Base-by-base conservation (phyloP, 1,140 invertebrate genomes). In the Dendroctonus ponderosae region DNA sequence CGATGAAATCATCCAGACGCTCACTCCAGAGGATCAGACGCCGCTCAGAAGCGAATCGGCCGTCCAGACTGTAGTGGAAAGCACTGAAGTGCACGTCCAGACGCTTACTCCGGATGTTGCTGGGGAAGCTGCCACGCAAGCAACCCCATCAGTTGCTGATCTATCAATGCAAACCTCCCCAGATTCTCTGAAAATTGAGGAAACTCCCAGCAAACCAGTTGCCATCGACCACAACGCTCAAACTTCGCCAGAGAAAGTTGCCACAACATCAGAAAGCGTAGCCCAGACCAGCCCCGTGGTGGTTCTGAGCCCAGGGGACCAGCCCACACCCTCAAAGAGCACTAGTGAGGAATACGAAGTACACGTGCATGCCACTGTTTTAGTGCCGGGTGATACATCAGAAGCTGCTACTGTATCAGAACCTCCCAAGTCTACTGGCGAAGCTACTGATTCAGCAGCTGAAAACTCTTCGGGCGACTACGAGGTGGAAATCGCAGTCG, bases 331-430 rank as follows among this genome's bases (percentile, higher is more conserved):
- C 14, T 64, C 69, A 14, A 56, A 62, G 43, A 70, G 66, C 59
- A 76, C 81, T 58, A 84, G 84, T 58, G 85, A 87, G 69, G 84
- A 84, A 5, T 87, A 85, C 66, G 85, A 87, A 76, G 77, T 87
- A 6, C 84, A 86, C 68, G 81, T 87, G 26, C 76, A 82, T 71
- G 84, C 85, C n/a, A 81, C 83, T 68, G 80, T 87, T 43, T 82
- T 81, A 14, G 81, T 87, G 68, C 85, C 85, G 5, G 68, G 76
- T 0, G 81, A 85, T 46, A 77, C 71, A 3, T 80, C 79, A 49
- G 72, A 71, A 41, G 64, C 49, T 38, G 54, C 52, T 38, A 69
- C 58, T 11, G 50, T 52, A 60, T 66, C 49, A 8, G 64, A 66
- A 60, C 26, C 26, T 26, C 26, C 26, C 1, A 26, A 26, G 26